Base-by-base conservation (phyloP, 2,113 vertebrate genomes). In the Aspiorhynchus laticeps region DNA sequence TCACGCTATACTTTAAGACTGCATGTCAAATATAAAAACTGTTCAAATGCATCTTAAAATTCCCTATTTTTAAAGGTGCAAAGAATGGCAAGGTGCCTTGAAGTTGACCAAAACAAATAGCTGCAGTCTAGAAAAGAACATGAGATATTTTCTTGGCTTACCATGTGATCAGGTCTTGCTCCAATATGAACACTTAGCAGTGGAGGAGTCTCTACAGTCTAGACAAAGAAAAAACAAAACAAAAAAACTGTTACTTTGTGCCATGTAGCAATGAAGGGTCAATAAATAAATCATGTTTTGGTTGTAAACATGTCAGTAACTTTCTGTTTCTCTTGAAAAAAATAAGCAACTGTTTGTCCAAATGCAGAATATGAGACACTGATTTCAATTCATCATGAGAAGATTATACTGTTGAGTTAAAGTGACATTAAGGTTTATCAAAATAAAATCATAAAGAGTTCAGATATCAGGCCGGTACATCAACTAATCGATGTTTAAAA, bases 101-200 rank as follows among this genome's bases (percentile, higher is more conserved):
- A 82, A 46, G 26, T 19, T 86, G 81, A 89, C 76, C 48, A 41
- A 78, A 78, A 86, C 65, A 84, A 76, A 48, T n/a, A 82, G 56
- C 12, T 19, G 26, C 36, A 75, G 61, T 71, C 38, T 1, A 76
- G 59, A 36, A 74, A 61, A 73, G 56, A 51, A 81, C 56, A 77
- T 41, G n/a, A 84, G 85, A 59, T 43, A 63, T 88, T 83, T 85
- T 87, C 84, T 85, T 26, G 24, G 28, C 91, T 90, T 91, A 91
- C 91, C 91, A 89, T 91, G 91, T 89, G 89, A 89, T 84, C 86
- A 80, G 80, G 81, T 83, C 84, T 85, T 33, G 56, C 86, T 87
- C 59, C 86, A 83, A 85, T 67, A 31, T 85, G 67, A 69, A 76
- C 75, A 69, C 78, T 78, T 41, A 85, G 86, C 87, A 83, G 77